A percentile compares a stretch with the other conserved stretches of the same genome.
Conservation (phyloP, 2,113 vertebrate genomes). For the Istiophorus platypterus region DNA sequence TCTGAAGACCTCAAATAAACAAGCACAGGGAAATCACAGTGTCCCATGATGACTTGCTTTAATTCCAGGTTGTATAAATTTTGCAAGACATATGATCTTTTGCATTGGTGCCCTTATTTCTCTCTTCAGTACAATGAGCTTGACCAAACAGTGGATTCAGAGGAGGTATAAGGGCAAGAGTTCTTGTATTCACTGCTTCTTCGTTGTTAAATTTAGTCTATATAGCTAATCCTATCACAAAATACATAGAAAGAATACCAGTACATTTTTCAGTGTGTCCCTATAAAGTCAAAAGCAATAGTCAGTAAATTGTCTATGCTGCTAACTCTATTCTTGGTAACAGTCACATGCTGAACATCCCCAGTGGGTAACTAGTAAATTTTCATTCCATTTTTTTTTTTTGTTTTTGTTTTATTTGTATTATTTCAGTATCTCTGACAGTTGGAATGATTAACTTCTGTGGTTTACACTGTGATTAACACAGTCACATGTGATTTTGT, state of each 20-base stretch:
- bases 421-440: conserved; percentile 12
- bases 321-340: not conserved
- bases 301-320: not conserved
- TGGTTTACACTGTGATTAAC: conserved; percentile 16
- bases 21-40: conserved; percentile 17
- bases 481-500: conserved; percentile 10
- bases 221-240: not conserved
- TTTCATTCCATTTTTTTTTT: not conserved
- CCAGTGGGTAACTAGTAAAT: not conserved
- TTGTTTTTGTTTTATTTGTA: not conserved
- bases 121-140: conserved; percentile 18
- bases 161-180: not conserved
- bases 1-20: conserved; percentile 30
- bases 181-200: not conserved
- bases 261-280: not conserved
- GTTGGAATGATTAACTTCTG: conserved; percentile 6
- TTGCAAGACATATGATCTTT: conserved; percentile 27
- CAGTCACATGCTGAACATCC: not conserved
- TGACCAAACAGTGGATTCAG: conserved; percentile 7
- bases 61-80: conserved; percentile 7
- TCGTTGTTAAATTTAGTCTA: not conserved
- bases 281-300: not conserved
- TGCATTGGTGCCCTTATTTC: conserved; percentile 21
- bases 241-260: not conserved
- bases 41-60: conserved; percentile 4